These are phyloP conservation scores for Cebus imitator DNA, from an alignment of 2,113 vertebrate genomes.

Conservation along the genomic window DNA sequence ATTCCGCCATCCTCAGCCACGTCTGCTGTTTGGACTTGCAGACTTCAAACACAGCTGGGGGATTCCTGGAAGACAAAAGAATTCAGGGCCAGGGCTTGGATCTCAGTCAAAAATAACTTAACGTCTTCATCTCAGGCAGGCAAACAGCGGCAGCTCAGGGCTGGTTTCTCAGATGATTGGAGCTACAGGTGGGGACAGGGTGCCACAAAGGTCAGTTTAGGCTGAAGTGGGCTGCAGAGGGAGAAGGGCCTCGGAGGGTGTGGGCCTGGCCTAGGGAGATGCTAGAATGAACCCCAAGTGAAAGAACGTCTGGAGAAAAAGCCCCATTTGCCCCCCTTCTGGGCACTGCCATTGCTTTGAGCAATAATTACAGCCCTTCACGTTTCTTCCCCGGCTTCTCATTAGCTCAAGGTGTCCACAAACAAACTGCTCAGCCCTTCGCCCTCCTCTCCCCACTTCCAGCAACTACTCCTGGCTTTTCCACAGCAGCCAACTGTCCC, in stretches of 20 bases:
- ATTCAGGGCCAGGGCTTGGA: constrained; percentile 70
- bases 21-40: constrained; percentile 74
- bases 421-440: not conserved
- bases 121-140: constrained; percentile 69
- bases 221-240: not conserved
- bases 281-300: not conserved
- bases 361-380: constrained; percentile 58
- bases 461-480: not conserved
- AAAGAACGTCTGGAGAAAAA: not conserved
- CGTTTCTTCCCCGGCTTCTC: constrained; percentile 50
- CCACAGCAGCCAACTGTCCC: not conserved
- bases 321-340: not conserved
- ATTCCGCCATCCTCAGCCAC: constrained; percentile 45
- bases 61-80: constrained; percentile 78
- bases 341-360: not conserved
- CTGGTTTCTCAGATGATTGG: constrained; percentile 13
- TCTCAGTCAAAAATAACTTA: constrained; percentile 73
- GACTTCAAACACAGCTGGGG: constrained; percentile 77
- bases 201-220: not conserved
- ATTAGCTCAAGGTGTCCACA: constrained; percentile 66
- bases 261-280: not conserved
- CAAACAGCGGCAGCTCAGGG: not conserved
- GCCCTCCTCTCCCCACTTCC: not conserved
- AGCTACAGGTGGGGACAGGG: not conserved
- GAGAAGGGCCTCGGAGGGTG: not conserved